Percentiles rank a stretch among this genome's conserved stretches.
Evolutionary conservation across 2,797 vertebrate genomes (phyloP).

Genomic region (Glyptemys insculpta): DNA sequence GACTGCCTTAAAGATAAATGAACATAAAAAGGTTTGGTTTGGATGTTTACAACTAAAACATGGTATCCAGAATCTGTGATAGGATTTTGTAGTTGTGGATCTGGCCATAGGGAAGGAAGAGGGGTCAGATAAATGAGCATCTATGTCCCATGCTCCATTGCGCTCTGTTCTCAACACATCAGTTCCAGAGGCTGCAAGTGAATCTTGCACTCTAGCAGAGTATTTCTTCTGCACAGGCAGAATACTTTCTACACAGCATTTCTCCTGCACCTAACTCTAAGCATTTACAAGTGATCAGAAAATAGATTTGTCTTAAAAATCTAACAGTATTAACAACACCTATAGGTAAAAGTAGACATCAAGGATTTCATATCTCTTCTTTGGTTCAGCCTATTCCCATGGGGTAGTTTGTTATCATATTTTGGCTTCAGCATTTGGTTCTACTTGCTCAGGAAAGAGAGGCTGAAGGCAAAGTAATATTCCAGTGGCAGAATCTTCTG

Average conservation of each 20-base stretch:
- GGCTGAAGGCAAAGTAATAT: neutral
- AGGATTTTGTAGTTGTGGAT: neutral
- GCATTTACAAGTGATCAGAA: neutral
- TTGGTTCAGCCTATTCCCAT: neutral
- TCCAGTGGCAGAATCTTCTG: neutral
- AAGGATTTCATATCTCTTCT: neutral
- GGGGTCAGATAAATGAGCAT: neutral
- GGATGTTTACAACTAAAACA: neutral
- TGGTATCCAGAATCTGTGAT: neutral
- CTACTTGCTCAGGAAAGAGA: neutral
- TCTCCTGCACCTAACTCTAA: neutral
- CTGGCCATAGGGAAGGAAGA: neutral
- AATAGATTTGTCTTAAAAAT: neutral
- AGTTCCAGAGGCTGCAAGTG: neutral
- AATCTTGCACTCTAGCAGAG: neutral
- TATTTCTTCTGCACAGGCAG: neutral
- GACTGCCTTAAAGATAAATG: neutral
- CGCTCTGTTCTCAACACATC: neutral
- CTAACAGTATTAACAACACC: neutral
- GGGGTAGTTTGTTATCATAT: neutral
- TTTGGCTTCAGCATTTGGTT: neutral
- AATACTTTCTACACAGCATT: neutral
- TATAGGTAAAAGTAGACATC: neutral
- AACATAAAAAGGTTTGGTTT: neutral
- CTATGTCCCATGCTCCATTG: neutral